Conservation (phyloP, 2,113 vertebrate genomes). For the Psilopogon haemacephalus region DNA sequence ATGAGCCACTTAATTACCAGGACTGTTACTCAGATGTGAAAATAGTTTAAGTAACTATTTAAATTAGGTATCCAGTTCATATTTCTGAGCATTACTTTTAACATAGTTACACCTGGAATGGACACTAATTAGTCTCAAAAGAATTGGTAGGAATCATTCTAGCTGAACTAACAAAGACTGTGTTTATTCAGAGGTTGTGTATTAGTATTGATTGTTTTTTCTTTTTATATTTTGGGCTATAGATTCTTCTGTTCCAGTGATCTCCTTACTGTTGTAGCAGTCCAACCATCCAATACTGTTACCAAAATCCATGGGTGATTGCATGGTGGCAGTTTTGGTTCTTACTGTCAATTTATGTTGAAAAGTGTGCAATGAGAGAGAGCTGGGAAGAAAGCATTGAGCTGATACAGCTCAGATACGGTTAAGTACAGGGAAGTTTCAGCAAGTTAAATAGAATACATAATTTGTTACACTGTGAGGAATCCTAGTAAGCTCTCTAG, state of each 20-base stretch:
- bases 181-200: not conserved
- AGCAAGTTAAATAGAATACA: not conserved
- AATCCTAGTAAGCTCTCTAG: not conserved
- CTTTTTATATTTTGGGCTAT: not conserved
- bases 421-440: not conserved
- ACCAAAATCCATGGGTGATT: not conserved
- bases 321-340: not conserved
- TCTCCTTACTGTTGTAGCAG: not conserved
- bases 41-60: not conserved
- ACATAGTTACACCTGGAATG: not conserved
- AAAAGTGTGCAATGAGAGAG: not conserved
- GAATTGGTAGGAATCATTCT: not conserved
- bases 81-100: not conserved
- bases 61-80: not conserved
- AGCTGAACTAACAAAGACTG: not conserved
- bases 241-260: not conserved
- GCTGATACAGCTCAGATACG: not conserved
- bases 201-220: not conserved
- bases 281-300: not conserved
- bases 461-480: not conserved
- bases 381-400: not conserved
- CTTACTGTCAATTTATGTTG: not conserved
- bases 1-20: not conserved
- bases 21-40: not conserved
- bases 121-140: not conserved